A percentile compares a stretch with the other conserved stretches of the same genome.
These are phyloP conservation scores for Craseonycteris thonglongyai DNA, from an alignment of 2,113 vertebrate genomes.

Conservation along the genomic window DNA sequence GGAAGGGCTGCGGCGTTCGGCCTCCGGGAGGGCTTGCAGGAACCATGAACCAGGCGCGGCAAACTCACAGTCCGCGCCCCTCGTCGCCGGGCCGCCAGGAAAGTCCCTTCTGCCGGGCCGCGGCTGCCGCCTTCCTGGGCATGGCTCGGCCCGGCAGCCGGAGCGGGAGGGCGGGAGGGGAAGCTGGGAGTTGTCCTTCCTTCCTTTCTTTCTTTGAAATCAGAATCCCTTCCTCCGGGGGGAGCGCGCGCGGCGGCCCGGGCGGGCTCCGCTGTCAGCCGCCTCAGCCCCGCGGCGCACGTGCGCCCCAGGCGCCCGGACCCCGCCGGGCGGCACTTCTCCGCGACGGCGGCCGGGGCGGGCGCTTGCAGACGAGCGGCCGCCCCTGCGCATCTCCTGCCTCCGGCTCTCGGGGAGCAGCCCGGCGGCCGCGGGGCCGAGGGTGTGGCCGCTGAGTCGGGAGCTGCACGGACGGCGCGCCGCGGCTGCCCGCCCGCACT, in stretches of 20 bases:
- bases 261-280: conserved; percentile 36
- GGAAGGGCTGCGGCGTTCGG: conserved; percentile 2
- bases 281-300: conserved; percentile 36
- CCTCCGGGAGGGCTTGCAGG: neutral
- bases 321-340: neutral
- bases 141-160: conserved; percentile 50
- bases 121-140: conserved; percentile 68
- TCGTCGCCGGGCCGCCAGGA: conserved; percentile 43
- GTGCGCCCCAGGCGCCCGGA: conserved; percentile 56
- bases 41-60: conserved; percentile 49
- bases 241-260: conserved; percentile 22
- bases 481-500: conserved; percentile 3
- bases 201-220: conserved; percentile 70
- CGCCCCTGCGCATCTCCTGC: conserved; percentile 55
- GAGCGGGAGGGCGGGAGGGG: conserved; percentile 66
- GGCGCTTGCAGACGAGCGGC: neutral
- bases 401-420: conserved; percentile 48
- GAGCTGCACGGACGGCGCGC: conserved; percentile 15
- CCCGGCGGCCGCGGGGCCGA: conserved; percentile 51
- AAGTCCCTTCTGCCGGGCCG: conserved; percentile 58
- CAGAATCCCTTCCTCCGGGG: conserved; percentile 56
- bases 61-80: conserved; percentile 9
- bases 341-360: neutral
- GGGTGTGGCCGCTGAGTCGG: conserved; percentile 72
- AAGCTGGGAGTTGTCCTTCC: conserved; percentile 70